Evolutionary conservation across 2,888 invertebrate genomes (phyloP).

Genomic region (Teleogryllus oceanicus): DNA sequence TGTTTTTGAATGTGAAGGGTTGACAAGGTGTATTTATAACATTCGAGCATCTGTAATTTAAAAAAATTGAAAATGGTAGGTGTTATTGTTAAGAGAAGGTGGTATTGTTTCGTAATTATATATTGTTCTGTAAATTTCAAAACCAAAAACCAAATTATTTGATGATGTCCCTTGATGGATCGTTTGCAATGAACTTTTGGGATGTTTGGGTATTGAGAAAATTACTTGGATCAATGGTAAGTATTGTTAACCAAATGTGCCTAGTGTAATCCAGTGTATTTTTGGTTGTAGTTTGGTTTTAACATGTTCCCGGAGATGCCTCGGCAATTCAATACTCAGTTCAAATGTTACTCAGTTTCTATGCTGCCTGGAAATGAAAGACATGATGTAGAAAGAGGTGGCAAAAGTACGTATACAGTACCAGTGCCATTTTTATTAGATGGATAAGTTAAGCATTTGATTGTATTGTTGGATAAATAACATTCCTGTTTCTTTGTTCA

Average conservation of each 20-base stretch:
- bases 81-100: no score
- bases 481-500: background rate
- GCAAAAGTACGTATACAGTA: conserved; percentile 72
- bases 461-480: background rate
- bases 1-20: no score
- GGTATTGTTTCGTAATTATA: no score
- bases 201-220: no score
- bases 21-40: no score
- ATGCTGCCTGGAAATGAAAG: conserved; percentile 93
- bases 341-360: conserved; percentile 89
- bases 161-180: no score
- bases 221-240: background rate
- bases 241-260: background rate
- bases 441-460: background rate
- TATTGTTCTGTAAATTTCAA: no score
- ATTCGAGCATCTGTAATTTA: no score
- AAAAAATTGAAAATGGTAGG: no score
- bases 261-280: conserved; percentile 37
- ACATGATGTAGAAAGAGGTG: conserved; percentile 91
- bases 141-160: no score
- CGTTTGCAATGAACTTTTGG: no score
- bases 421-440: background rate
- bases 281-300: conserved; percentile 77
- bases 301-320: conserved; percentile 83
- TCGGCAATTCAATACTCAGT: conserved; percentile 77